A percentile compares a stretch with the other conserved stretches of the same genome.
Evolutionary conservation across 2,797 vertebrate species (phyloP).

Genomic region (Onychomys arenicola): DNA sequence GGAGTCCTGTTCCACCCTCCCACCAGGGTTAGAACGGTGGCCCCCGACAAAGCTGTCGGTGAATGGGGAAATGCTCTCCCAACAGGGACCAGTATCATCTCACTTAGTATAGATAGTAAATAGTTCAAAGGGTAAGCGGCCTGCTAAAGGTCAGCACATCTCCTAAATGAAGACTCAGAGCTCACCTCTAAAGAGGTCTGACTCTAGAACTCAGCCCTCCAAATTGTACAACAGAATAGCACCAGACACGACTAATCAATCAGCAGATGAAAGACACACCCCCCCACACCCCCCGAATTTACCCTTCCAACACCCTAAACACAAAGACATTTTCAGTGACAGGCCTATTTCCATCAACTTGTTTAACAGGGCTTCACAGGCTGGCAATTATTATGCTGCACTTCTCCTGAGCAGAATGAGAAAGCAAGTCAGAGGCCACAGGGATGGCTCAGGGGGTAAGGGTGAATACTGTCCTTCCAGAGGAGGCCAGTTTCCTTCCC

Average conservation of each 20-base stretch:
- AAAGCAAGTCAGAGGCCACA: not conserved
- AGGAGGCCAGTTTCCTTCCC: not conserved
- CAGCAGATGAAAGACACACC: not conserved
- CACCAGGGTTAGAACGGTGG: not conserved
- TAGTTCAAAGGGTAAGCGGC: not conserved
- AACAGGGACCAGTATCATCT: fast-evolving
- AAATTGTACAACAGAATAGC: fast-evolving
- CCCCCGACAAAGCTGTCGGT: not conserved
- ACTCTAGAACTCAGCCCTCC: fast-evolving
- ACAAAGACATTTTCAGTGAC: fast-evolving
- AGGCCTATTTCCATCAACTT: fast-evolving
- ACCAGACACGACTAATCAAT: not conserved
- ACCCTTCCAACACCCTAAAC: not conserved
- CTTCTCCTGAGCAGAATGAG: not conserved
- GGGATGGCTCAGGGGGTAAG: not conserved
- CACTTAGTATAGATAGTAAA: not conserved
- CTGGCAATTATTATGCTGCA: fast-evolving
- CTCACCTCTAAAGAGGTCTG: fast-evolving
- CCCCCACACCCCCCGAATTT: not conserved
- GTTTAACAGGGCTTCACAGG: no score
- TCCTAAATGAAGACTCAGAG: not conserved
- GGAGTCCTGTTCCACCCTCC: not conserved
- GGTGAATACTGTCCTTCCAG: not conserved
- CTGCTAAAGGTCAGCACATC: not conserved
- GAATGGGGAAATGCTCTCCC: not conserved